Percentiles rank a stretch among this genome's conserved stretches.
These are phyloP conservation scores for Nycticebus coucang DNA, from an alignment of 2,113 vertebrate genomes.

Conservation along the genomic window DNA sequence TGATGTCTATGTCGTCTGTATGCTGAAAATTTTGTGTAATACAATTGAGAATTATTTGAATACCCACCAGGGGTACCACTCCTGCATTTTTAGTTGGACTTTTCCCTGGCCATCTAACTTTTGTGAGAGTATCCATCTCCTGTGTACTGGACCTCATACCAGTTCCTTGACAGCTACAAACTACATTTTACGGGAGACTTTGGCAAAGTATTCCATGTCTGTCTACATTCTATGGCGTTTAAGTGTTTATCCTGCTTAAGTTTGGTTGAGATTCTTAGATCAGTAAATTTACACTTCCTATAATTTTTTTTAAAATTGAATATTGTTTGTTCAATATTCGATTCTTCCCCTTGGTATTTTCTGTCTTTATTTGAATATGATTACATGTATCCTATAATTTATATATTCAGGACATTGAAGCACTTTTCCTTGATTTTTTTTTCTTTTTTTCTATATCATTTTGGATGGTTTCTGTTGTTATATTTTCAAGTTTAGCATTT, in stretches of 20 bases:
- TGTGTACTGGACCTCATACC: too few species aligned
- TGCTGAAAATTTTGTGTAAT: background rate
- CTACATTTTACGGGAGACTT: background rate
- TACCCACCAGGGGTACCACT: too few species aligned
- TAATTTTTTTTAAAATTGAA: background rate
- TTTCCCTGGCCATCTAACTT: background rate
- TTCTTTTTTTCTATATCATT: background rate
- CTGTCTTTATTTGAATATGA: background rate
- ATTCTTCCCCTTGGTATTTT: background rate
- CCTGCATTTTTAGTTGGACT: background rate
- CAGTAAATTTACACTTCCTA: background rate
- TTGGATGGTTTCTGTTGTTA: background rate
- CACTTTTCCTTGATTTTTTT: background rate
- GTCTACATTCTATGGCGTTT: background rate
- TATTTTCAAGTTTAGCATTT: background rate
- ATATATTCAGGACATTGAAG: background rate
- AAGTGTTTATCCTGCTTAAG: background rate
- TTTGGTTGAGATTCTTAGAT: background rate
- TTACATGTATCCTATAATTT: background rate
- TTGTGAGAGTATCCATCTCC: background rate
- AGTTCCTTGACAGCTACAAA: background rate
- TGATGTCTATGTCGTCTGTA: background rate
- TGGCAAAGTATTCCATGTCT: background rate
- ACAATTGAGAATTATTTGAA: background rate
- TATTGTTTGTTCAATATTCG: background rate